Evolutionary conservation across 2,888 invertebrate species (phyloP), one percentile per base, ranked within the genome.

Genomic region (Drosophila recens): DNA sequence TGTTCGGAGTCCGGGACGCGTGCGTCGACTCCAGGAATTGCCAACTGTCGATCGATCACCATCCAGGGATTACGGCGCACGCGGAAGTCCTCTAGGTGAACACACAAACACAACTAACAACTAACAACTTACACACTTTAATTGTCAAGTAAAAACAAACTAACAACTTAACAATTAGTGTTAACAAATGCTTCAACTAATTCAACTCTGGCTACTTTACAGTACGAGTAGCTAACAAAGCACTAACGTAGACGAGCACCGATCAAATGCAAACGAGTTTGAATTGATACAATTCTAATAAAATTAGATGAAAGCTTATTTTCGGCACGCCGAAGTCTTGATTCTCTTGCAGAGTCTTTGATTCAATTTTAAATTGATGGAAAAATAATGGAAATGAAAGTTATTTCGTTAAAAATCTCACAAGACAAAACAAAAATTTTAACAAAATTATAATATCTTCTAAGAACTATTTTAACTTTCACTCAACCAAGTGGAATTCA

Each of bases 11-110:
- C 94, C 94, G 90, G 94, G 93, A 91, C 94, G 94, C 87, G 90
- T 92, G 90, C 94, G 95, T 94, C 96, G 95, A 93, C 94, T 94
- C 91, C 93, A 94, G 91, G 95, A 95, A 92, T 94, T 97, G 94
- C 97, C 97, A 92, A 97, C 97, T 93, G 97, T 97, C 93, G 97
- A 97, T 95, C 96, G 97, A 93, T 96, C 97, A 93, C 97, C 97
- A 93, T 96, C 97, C 91, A 95, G 97, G 92, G 95, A 95, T 93
- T 96, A 97, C 94, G 93, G 92, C 90, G 86, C 92, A 95, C 96
- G 94, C 90, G 93, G 93, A 87, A 93, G 94, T 92, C 94, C 94
- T 86, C 90, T 94, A 91, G 94, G 94, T 92, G 93, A 93, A 74
- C 92, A 92, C 83, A 63, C 30, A 61, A 8, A 40, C 46, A 51